A percentile compares a stretch with the other conserved stretches of the same genome.
These are phyloP conservation scores for Torymus auratus DNA, from an alignment of 2,888 invertebrate genomes.

Conservation along the genomic window DNA sequence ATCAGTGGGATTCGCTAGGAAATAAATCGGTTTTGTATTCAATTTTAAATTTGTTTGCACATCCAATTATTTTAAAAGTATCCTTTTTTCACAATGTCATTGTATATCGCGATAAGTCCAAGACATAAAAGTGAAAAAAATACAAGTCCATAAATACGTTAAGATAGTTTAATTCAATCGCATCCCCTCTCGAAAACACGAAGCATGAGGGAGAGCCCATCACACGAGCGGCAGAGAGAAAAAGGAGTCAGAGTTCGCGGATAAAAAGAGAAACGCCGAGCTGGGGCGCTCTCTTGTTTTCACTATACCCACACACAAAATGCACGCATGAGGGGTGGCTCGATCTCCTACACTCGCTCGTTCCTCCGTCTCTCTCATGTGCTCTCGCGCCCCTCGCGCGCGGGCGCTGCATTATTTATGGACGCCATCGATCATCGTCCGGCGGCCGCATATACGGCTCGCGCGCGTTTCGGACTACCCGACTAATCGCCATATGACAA, in stretches of 20 bases:
- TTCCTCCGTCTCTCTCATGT: constrained; percentile 55
- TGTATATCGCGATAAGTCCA: background rate
- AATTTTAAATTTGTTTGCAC: no score
- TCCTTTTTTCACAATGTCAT: no score
- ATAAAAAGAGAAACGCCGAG: background rate
- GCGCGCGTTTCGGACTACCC: constrained; percentile 67
- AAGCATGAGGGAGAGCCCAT: constrained; percentile 52
- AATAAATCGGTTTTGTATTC: no score
- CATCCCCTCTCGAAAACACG: background rate
- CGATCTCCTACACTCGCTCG: constrained; percentile 31
- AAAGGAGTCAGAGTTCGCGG: background rate
- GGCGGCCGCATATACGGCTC: constrained; percentile 57
- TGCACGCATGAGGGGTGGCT: constrained; percentile 64
- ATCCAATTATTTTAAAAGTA: no score
- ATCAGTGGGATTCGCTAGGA: no score
- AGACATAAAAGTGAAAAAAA: background rate
- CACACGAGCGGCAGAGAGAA: background rate
- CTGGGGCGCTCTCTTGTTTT: background rate
- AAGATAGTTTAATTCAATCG: constrained; percentile 31
- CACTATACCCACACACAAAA: background rate
- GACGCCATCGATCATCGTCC: constrained; percentile 75
- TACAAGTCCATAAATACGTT: constrained; percentile 20
- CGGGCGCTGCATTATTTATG: constrained; percentile 74
- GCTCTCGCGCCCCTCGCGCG: constrained; percentile 59
- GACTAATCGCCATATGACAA: constrained; percentile 76